A percentile compares a stretch with the other conserved stretches of the same genome.
These are phyloP conservation scores for Pristionchus fissidentatus DNA, from an alignment of 2,888 invertebrate species.

Conservation along the genomic window DNA sequence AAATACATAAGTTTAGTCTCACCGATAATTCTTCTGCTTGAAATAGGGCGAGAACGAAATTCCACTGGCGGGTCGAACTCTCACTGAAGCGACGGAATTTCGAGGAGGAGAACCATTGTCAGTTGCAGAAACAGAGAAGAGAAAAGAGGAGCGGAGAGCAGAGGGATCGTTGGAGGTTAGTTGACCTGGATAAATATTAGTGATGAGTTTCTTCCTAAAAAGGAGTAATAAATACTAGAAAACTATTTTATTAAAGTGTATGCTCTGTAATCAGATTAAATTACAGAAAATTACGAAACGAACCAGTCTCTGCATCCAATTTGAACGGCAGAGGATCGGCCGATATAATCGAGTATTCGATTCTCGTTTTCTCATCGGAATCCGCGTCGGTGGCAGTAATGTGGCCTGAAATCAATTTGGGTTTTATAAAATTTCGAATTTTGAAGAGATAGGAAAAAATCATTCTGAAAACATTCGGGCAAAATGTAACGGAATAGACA, in stretches of 20 bases:
- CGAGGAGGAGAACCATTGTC: constrained; percentile 80
- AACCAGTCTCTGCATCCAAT: constrained; percentile 81
- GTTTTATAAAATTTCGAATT: too few relatives aligned
- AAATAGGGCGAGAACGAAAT: constrained; percentile 13
- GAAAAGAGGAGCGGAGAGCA: background rate
- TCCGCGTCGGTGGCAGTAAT: constrained; percentile 95
- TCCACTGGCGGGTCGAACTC: constrained; percentile 17
- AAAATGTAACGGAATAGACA: background rate
- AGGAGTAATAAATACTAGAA: background rate
- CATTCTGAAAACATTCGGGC: too few relatives aligned
- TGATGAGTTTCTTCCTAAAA: too few relatives aligned
- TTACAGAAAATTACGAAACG: background rate
- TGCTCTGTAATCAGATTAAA: background rate
- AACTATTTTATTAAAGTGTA: background rate
- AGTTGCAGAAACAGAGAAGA: constrained; percentile 84
- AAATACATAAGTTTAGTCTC: background rate
- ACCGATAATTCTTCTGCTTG: constrained; percentile 35
- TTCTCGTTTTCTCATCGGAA: constrained; percentile 91
- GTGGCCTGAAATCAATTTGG: constrained; percentile 31
- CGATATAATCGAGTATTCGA: constrained; percentile 77
- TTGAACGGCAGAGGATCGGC: constrained; percentile 41
- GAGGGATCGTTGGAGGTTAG: constrained; percentile 24
- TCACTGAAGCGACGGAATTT: background rate
- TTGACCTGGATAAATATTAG: constrained; percentile 17
- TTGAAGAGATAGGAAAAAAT: too few relatives aligned